These are phyloP conservation scores for Trematocara zebra DNA, from an alignment of 2,113 vertebrate genomes.

Conservation along the genomic window DNA sequence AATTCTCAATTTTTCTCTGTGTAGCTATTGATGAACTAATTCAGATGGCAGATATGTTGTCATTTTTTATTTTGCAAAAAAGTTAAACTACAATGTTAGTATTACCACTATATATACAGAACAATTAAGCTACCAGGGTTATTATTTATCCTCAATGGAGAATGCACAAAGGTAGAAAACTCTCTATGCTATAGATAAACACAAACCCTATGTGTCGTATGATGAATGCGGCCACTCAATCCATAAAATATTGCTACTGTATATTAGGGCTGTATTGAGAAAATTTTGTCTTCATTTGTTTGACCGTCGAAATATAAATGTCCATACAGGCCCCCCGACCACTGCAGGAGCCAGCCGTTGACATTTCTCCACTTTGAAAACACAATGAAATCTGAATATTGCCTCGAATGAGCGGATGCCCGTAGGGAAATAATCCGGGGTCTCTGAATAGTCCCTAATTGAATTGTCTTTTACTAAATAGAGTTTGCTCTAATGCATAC, in stretches of 20 bases:
- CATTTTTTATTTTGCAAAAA: background rate
- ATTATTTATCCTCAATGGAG: background rate
- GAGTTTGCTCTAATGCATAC: conserved; percentile 86
- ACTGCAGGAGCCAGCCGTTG: conserved; percentile 62
- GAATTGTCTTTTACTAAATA: conserved; percentile 90
- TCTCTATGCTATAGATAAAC: background rate
- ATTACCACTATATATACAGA: background rate
- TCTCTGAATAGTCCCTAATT: conserved; percentile 85
- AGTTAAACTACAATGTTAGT: background rate
- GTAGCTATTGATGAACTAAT: background rate
- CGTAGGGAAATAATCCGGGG: conserved; percentile 75
- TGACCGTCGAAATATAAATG: conserved; percentile 67
- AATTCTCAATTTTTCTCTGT: background rate
- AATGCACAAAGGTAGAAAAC: background rate
- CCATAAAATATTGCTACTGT: conserved; percentile 63
- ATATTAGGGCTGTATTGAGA: conserved; percentile 60
- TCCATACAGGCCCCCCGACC: conserved; percentile 56
- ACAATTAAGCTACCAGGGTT: background rate
- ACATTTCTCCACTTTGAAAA: conserved; percentile 76
- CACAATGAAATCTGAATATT: conserved; percentile 83
- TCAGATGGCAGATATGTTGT: background rate
- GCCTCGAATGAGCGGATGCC: conserved; percentile 64
- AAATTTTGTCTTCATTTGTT: conserved; percentile 72
- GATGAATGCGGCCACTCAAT: conserved; percentile 47
- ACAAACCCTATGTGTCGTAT: conserved; percentile 21